Base-by-base conservation (phyloP, 1,140 invertebrate genomes). In the Drosophila oshimai region DNA sequence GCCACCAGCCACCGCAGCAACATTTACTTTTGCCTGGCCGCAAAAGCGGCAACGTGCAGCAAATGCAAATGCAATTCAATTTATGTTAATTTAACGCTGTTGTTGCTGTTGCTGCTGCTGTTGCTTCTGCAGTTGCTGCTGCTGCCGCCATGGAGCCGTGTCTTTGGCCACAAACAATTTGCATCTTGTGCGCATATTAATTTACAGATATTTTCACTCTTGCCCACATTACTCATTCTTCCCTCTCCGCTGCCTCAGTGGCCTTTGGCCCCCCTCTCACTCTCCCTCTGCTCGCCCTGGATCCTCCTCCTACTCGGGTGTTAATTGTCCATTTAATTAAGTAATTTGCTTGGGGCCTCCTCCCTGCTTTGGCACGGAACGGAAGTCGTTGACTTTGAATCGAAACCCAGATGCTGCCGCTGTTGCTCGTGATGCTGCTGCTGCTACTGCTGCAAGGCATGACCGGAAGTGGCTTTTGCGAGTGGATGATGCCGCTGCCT, bases 11-110 rank as follows among this genome's bases (percentile, higher is more conserved):
- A 57, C 53, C 53, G 53, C 28, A 55, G 41, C 41, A 31, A 55
- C 31, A 62, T 61, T 61, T 50, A 50, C 46, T 51, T 42, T 50
- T 34, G 57, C 57, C 22, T 13, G 80, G 47, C 79, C 62, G 74
- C 76, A 71, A 62, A 54, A 74, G 53, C 61, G 50, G 62, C 77
- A 79, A 86, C 71, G 70, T 74, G 74, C 71, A 70, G 61, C 80
- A 84, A 84, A 86, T 74, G 84, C 84, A 90, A 90, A 90, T 90
- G 89, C 89, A 90, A 90, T 90, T 90, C 89, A 90, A 90, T 90
- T 90, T 89, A 87, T 84, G 80, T 76, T 79, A 86, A 90, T 90
- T 90, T 86, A 90, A 88, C 72, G 68, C 73, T 74, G 60, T 37
- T 46, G 49, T 22, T 53, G 41, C 67, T 62, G 64, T 41, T 57